Evolutionary conservation across 2,888 invertebrate species (phyloP).

Genomic region (Agonopterix subpropinquella): DNA sequence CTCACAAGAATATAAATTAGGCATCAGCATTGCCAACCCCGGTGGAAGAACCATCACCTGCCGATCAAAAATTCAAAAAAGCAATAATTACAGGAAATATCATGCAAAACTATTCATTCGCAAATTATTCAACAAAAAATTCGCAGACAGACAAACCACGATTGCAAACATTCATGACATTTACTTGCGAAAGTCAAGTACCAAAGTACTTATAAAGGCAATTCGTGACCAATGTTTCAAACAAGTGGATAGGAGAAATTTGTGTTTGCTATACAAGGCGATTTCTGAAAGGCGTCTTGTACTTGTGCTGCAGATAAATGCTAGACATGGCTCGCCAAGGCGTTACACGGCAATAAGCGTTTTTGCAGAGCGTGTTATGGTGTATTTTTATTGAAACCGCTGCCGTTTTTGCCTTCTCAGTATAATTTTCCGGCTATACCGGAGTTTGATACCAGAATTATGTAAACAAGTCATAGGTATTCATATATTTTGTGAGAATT

Average conservation of each 20-base stretch:
- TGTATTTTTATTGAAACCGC: no score
- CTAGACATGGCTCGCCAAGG: background rate
- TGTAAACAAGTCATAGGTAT: no score
- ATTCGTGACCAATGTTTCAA: conserved; percentile 2
- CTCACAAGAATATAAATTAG: no score
- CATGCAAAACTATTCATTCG: background rate
- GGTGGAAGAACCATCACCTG: no score
- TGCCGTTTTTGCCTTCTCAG: no score
- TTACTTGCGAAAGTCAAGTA: conserved; percentile 4
- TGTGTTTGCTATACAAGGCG: conserved; percentile 2
- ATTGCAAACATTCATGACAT: conserved; percentile 2
- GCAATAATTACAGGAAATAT: background rate
- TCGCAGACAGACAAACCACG: background rate
- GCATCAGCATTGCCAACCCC: no score
- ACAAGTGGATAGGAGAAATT: conserved; percentile 1
- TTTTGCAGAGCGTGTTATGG: no score
- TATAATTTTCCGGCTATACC: no score
- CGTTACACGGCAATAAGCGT: no score
- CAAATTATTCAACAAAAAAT: background rate
- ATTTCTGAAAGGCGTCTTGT: conserved; percentile 3
- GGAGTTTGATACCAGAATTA: no score
- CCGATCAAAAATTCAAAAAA: no score
- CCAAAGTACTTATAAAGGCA: conserved; percentile 1
- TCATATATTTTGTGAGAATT: no score
- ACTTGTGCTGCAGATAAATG: background rate